Percentiles rank a stretch among this genome's conserved stretches.
phyloP scores from a whole-genome alignment of 2,888 invertebrate species.

The Scrobipalpa atriplicella region DNA sequence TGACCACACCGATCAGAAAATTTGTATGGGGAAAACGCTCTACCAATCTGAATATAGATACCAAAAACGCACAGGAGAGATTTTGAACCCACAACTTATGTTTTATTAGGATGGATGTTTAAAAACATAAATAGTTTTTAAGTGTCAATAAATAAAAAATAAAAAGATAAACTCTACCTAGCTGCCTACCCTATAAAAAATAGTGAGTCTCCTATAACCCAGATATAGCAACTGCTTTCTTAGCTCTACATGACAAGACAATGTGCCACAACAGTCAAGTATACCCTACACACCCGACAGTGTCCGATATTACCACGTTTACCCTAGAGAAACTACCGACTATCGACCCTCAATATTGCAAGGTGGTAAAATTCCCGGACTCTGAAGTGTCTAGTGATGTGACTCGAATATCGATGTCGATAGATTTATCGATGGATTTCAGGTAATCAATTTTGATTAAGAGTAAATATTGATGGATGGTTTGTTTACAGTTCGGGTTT shows the following conservation, averaged over 20 bases:
- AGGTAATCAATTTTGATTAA: not conserved
- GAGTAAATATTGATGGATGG: not conserved
- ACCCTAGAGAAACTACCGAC: conserved; percentile 49
- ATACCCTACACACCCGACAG: conserved; percentile 26
- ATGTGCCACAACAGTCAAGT: not conserved
- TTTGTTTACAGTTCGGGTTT: not conserved
- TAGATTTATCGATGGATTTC: conserved; percentile 12
- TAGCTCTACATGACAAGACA: not conserved
- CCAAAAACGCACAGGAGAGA: too few species aligned
- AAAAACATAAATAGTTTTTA: too few species aligned
- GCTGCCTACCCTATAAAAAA: too few species aligned
- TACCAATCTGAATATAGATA: too few species aligned
- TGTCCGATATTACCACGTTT: conserved; percentile 39
- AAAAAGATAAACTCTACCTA: too few species aligned
- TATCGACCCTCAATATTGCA: conserved; percentile 70
- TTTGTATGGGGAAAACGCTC: too few species aligned
- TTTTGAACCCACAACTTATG: too few species aligned
- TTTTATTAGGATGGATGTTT: too few species aligned
- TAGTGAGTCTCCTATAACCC: too few species aligned
- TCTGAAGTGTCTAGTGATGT: conserved; percentile 49
- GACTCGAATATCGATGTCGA: conserved; percentile 25
- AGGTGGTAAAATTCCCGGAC: conserved; percentile 69
- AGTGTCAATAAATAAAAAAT: too few species aligned
- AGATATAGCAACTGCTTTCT: too few species aligned
- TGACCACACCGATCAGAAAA: too few species aligned